Evolutionary conservation across 1,140 invertebrate species (phyloP), one percentile per base, ranked within the genome.

Genomic region (Leguminivora glycinivorella): DNA sequence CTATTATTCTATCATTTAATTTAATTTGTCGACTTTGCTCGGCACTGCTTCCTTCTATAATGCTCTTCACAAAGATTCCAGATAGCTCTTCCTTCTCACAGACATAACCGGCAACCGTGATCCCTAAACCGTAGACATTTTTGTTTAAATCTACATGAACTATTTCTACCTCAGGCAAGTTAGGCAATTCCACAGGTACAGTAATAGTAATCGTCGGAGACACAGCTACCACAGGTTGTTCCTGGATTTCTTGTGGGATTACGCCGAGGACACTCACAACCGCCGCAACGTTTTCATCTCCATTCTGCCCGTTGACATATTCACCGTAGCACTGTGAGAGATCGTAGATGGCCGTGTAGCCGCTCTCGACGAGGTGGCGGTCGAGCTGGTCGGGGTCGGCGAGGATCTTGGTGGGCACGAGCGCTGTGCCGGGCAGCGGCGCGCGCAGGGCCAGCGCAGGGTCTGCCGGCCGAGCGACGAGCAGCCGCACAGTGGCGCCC

Each of bases 51-150:
- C 97, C 96, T 86, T 97, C 95, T 75, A 97, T 97, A 68, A 99
- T 96, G 87, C 97, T 98, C 92, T 99, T 99, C 1, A 99, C 97
- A 93, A 99, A 99, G 80, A 99, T 98, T 22, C 97, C 97, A 67
- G 97, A 97, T 2, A 99, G 92, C 89, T 99, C 98, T 90, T 98
- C 97, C 74, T 94, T 93, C 78, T 95, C 94, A 83, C 94, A 95
- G 0, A 95, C 94, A 85, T 95, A 95, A 5, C 94, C 94, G 7
- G 94, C 94, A 24, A 95, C 94, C 2, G 94, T 95, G 38, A 95
- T 94, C 24, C 94, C 94, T 74, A 95, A 86, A 17, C 94, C 94
- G 83, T 94, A 94, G 24, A 94, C 94, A 87, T 94, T 94, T 79
- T 95, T 95, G 76, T 92, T 93, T 67, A 95, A 83, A 79, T 93